These are phyloP conservation scores for Tetanocera ferruginea DNA, from an alignment of 2,888 invertebrate genomes.

Conservation along the genomic window DNA sequence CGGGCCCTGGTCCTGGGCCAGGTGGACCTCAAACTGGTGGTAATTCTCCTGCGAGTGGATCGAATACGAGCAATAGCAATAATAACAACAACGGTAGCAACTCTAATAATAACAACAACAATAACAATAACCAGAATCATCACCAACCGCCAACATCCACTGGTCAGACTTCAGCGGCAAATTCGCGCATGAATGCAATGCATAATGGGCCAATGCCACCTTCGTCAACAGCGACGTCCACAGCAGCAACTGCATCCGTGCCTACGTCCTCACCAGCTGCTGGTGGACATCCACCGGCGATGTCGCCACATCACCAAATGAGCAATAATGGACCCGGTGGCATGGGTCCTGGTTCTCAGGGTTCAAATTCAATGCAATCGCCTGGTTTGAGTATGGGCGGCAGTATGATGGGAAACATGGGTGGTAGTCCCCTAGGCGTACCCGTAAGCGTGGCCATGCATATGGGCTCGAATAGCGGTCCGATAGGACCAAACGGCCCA, in stretches of 20 bases:
- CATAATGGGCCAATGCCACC: constrained; percentile 74
- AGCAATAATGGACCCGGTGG: constrained; percentile 50
- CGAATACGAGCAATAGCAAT: constrained; percentile 55
- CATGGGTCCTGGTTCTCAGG: constrained; percentile 51
- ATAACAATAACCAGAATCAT: constrained; percentile 64
- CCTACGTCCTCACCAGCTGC: constrained; percentile 66
- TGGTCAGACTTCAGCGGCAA: constrained; percentile 57
- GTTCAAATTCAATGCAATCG: constrained; percentile 63
- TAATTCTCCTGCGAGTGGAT: constrained; percentile 58
- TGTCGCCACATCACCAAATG: constrained; percentile 69
- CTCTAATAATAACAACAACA: constrained; percentile 47
- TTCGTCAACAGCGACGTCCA: constrained; percentile 56
- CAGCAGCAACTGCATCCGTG: constrained; percentile 62
- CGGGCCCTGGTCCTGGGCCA: constrained; percentile 63
- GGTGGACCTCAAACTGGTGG: constrained; percentile 58
- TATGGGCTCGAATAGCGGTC: constrained; percentile 52
- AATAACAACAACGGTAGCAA: constrained; percentile 45
- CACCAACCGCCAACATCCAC: constrained; percentile 61
- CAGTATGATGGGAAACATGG: constrained; percentile 46
- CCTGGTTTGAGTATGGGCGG: constrained; percentile 54
- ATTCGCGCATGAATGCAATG: constrained; percentile 57
- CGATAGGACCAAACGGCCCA: constrained; percentile 50
- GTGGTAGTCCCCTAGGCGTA: constrained; percentile 46
- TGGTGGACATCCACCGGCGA: constrained; percentile 67
- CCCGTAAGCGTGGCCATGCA: constrained; percentile 48